phyloP scores from a whole-genome alignment of 2,113 vertebrate species.

The Panthera uncia region DNA sequence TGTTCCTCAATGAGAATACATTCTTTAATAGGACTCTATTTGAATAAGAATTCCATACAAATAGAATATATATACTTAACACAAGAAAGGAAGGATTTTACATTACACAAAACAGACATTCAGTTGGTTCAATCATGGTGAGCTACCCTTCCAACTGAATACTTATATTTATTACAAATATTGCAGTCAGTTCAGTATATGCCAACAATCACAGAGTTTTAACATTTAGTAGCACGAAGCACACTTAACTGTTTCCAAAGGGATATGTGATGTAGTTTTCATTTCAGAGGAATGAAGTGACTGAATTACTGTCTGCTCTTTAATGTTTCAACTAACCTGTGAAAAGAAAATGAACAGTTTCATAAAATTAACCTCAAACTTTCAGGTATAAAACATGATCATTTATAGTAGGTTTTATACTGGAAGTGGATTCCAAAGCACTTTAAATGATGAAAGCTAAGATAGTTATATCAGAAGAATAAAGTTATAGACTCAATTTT shows the following conservation, averaged over 20 bases:
- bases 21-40: constrained; percentile 68
- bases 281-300: background rate
- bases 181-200: constrained; percentile 45
- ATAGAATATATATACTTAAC: constrained; percentile 75
- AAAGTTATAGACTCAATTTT: background rate
- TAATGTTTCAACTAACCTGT: constrained; percentile 96
- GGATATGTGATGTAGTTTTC: background rate
- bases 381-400: background rate
- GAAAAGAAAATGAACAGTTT: constrained; percentile 51
- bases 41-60: constrained; percentile 79
- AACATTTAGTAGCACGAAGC: constrained; percentile 33
- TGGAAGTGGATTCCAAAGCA: background rate
- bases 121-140: constrained; percentile 69
- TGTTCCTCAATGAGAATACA: constrained; percentile 39
- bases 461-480: background rate
- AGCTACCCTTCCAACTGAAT: constrained; percentile 63
- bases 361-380: background rate
- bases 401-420: background rate
- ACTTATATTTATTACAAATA: constrained; percentile 60
- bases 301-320: constrained; percentile 94
- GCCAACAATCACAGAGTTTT: background rate
- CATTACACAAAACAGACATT: constrained; percentile 69
- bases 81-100: constrained; percentile 77
- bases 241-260: constrained; percentile 64
- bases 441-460: constrained; percentile 11